Base-by-base conservation (phyloP, 2,888 invertebrate species). In the Yponomeuta sedellus region DNA sequence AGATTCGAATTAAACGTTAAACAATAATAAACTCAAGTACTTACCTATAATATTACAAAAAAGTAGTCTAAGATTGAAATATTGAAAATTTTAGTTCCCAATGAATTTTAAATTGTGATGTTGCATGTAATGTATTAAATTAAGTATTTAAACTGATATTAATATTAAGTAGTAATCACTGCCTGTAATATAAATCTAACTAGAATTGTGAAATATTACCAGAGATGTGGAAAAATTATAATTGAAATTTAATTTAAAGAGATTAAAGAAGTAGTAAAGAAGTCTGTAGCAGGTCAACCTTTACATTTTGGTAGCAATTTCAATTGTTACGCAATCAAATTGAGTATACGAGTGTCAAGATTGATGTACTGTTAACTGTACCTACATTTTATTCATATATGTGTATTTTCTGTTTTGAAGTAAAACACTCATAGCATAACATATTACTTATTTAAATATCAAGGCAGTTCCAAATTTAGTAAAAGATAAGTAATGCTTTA, bases 81-180 rank as follows among this genome's bases (percentile, higher is more conserved):
- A 16, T 52, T 52, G 12, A 52, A 52, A 52, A 12, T 52, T 16
- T 4, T 52, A 52, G 44, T 52, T 52, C 44, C 44, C 44, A 52
- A 52, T 52, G 34, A 34, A 34, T 12, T 52, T 52, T 12, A 16
- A 52, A 16, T 52, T 52, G 44, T 52, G 44, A 52, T 52, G 44
- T 52, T 52, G 44, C 44, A 52, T 52, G 16, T 52, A 52, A 52
- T 52, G 44, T 52, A 52, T 52, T 52, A 52, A 52, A 16, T 52
- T 52, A 52, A 52, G 44, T 52, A 52, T 52, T 52, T 52, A 52
- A 52, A 52, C 3, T 52, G 12, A 52, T 52, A 16, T 52, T 52
- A 52, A 52, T 52, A 5, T 16, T 52, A 52, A 52, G 44, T 52
- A 52, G 44, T 52, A 16, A 12, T 52, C 44, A 52, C 44, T 12